Evolutionary conservation across 2,888 invertebrate species (phyloP), one percentile per base, ranked within the genome.

Genomic region (Sphinx pinastri): DNA sequence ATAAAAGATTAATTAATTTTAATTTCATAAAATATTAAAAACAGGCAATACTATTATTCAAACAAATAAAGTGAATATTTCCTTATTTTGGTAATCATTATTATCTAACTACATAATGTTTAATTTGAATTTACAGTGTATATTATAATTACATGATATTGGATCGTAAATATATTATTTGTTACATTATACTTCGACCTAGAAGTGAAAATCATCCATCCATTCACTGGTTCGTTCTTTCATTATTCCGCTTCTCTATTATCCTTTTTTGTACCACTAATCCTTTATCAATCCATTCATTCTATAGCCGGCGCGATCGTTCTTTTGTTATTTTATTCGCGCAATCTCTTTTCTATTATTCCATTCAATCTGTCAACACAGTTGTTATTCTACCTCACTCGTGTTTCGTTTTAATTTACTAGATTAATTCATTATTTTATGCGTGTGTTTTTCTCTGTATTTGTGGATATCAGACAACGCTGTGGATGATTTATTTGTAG

Each of bases 271-370:
- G 45, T 16, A 63, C 63, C 47, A 16, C 12, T 63, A 63, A 63
- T 63, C 63, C 63, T 63, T 60, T 63, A 63, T 47, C 60, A 47
- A 60, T 63, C 13, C 49, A 19, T 49, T 63, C 63, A 13, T 49
- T 49, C 16, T 19, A 13, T 63, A 47, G 16, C 47, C 49, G 19
- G 7, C 58, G 19, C 63, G 47, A 63, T 19, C 19, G 19, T 63
- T 63, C 63, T 47, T 63, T 63, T 63, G 63, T 63, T 47, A 60
- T 45, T 45, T 45, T 45, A 45, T 47, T 47, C 49, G 63, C 16
- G 47, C 47, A 63, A 63, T 63, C 63, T 63, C 49, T 63, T 63
- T 49, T 63, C 63, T 63, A 63, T 63, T 63, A 49, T 49, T 63
- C 49, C 47, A 19, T 49, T 63, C 63, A 49, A 49, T 49, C 19